phyloP scores from a whole-genome alignment of 2,888 invertebrate genomes.

The Diploptera punctata region DNA sequence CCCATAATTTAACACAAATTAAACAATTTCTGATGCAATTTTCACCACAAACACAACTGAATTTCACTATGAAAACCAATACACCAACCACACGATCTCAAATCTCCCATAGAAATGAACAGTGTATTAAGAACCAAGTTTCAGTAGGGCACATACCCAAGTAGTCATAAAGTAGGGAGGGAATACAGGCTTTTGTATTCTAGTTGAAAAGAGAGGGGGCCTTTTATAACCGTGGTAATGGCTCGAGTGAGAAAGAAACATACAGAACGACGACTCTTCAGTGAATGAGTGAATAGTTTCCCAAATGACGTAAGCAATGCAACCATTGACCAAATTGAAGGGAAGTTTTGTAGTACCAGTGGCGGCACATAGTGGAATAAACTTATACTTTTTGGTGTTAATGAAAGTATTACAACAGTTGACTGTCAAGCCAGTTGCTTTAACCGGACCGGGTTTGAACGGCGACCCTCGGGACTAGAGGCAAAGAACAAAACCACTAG shows the following conservation, averaged over 20 bases:
- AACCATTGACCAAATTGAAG: background rate
- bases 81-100: slow-evolving; percentile 6
- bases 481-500: too few relatives aligned
- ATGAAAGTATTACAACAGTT: too few relatives aligned
- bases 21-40: background rate
- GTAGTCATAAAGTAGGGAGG: background rate
- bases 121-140: background rate
- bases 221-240: slow-evolving; percentile 15
- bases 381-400: too few relatives aligned
- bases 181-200: slow-evolving; percentile 2
- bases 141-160: background rate
- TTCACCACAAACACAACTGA: background rate
- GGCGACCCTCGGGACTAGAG: too few relatives aligned
- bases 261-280: background rate
- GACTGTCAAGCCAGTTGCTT: too few relatives aligned
- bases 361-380: background rate
- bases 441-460: too few relatives aligned
- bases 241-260: background rate
- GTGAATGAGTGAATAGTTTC: background rate
- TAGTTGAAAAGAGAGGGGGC: background rate
- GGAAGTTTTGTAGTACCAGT: background rate
- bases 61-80: background rate
- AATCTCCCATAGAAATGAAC: slow-evolving; percentile 9
- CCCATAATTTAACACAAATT: too few relatives aligned
- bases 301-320: background rate